Evolutionary conservation across 1,140 invertebrate genomes (phyloP).

Genomic region (Penaeus vannamei): DNA sequence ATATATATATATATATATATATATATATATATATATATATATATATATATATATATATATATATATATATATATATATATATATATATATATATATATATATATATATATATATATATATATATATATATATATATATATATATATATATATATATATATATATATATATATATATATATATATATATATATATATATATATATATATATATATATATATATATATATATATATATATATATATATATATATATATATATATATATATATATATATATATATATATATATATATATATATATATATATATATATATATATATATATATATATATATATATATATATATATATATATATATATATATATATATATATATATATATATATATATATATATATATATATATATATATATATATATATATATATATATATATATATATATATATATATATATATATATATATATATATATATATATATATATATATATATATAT

Average conservation of each 20-base stretch:
- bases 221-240: not conserved
- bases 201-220: not conserved
- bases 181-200: constrained; percentile 36
- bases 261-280: constrained; percentile 5
- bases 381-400: too few species aligned
- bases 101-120: constrained; percentile 38
- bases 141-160: constrained; percentile 40
- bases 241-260: not conserved
- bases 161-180: constrained; percentile 15
- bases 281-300: constrained; percentile 1
- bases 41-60: not conserved
- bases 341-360: too few species aligned
- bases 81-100: constrained; percentile 40
- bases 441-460: too few species aligned
- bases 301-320: constrained; percentile 23
- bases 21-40: too few species aligned
- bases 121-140: constrained; percentile 36
- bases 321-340: not conserved
- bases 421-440: too few species aligned
- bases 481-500: too few species aligned
- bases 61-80: constrained; percentile 1
- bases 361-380: too few species aligned
- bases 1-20: too few species aligned
- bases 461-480: too few species aligned
- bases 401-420: too few species aligned